These are phyloP conservation scores for Thinocorus orbignyianus DNA, from an alignment of 2,113 vertebrate genomes.

Conservation along the genomic window DNA sequence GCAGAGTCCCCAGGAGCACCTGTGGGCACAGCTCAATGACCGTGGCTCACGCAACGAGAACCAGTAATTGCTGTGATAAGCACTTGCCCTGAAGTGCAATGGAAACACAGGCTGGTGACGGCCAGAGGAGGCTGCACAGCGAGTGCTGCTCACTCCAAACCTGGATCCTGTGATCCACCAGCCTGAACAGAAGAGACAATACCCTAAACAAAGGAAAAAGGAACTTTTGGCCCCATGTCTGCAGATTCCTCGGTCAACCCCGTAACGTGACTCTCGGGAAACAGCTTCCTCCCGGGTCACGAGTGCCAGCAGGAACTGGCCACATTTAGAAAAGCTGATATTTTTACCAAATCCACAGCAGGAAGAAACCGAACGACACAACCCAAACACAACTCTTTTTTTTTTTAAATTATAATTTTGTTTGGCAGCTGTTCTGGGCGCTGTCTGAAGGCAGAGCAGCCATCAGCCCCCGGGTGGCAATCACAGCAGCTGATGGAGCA, in stretches of 20 bases:
- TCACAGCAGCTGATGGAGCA: accelerated
- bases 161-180: accelerated
- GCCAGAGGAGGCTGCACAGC: not conserved
- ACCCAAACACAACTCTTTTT: not conserved
- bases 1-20: accelerated
- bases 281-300: not conserved
- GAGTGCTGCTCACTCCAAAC: not conserved
- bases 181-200: not conserved
- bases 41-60: accelerated
- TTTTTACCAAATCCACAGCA: not conserved
- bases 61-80: too few relatives aligned
- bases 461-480: accelerated
- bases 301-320: not conserved
- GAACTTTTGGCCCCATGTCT: not conserved
- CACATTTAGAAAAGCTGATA: not conserved
- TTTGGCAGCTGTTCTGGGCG: not conserved
- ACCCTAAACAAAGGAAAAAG: not conserved
- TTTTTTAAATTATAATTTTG: accelerated
- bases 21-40: not conserved
- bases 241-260: not conserved
- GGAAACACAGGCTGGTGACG: not conserved
- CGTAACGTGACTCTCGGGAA: not conserved
- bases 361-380: not conserved
- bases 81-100: too few relatives aligned
- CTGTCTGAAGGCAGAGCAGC: not conserved